These are phyloP conservation scores for Galaxea fascicularis DNA, from an alignment of 92 coral and sea anemone species.

Conservation along the genomic window DNA sequence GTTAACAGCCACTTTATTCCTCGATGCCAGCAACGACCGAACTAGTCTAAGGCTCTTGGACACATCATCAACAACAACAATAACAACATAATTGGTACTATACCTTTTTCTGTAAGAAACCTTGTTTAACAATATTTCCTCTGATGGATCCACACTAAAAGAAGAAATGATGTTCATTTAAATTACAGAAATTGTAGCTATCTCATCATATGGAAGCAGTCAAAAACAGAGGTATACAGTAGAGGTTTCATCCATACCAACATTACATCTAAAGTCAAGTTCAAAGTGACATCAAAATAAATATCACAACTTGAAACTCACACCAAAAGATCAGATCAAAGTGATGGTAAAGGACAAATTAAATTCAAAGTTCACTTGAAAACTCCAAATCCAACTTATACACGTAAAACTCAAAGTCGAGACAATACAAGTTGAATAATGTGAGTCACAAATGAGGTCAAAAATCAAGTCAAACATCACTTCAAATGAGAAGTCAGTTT, in stretches of 20 bases:
- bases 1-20: too few species aligned
- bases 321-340: neutral
- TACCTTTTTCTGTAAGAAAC: conserved; percentile 96
- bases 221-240: neutral
- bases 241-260: neutral
- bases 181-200: neutral
- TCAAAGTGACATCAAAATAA: neutral
- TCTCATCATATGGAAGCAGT: neutral
- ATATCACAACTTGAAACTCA: too few species aligned
- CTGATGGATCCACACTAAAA: conserved; percentile 81
- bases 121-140: conserved; percentile 92
- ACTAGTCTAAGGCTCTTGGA: too few species aligned
- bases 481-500: neutral
- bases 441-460: too few species aligned
- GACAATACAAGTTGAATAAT: neutral
- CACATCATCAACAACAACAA: too few species aligned
- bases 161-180: neutral
- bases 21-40: too few species aligned
- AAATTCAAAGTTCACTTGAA: neutral
- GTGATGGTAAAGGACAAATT: neutral
- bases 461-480: neutral
- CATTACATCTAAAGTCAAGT: neutral
- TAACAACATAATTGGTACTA: too few species aligned
- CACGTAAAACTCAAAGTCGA: neutral
- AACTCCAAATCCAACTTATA: neutral